Conservation (phyloP, 1,140 invertebrate species). For the Neoseiulus cucumeris region DNA sequence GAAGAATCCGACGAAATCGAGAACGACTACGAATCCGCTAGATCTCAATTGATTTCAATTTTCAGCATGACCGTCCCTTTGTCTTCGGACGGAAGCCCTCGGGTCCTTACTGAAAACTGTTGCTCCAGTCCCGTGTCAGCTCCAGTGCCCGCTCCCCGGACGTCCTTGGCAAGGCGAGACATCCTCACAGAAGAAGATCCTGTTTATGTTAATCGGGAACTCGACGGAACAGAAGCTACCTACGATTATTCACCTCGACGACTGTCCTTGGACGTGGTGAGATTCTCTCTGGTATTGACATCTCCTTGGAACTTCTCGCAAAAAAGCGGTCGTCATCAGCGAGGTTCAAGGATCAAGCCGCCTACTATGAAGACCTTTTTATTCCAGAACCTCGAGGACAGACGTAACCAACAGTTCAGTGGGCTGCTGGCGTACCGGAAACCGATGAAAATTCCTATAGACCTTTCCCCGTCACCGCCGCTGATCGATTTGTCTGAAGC, state of each 20-base stretch:
- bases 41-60: too few relatives aligned
- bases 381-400: neutral
- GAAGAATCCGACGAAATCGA: too few relatives aligned
- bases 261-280: too few relatives aligned
- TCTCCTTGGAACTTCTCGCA: too few relatives aligned
- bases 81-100: neutral
- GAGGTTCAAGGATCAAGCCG: too few relatives aligned
- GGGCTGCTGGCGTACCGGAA: neutral
- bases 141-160: constrained; percentile 18
- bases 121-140: constrained; percentile 10
- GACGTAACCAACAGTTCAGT: neutral
- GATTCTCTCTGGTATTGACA: too few relatives aligned
- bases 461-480: neutral
- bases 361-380: too few relatives aligned
- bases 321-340: too few relatives aligned
- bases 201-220: constrained; percentile 18
- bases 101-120: neutral
- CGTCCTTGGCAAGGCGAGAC: constrained; percentile 16
- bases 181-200: constrained; percentile 13
- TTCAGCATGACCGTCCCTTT: neutral
- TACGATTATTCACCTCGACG: neutral
- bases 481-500: neutral
- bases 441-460: constrained; percentile 5
- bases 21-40: too few relatives aligned
- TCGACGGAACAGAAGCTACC: neutral